A percentile compares a stretch with the other conserved stretches of the same genome.
Evolutionary conservation across 2,888 invertebrate genomes (phyloP).

Genomic region (Ophion costatus): DNA sequence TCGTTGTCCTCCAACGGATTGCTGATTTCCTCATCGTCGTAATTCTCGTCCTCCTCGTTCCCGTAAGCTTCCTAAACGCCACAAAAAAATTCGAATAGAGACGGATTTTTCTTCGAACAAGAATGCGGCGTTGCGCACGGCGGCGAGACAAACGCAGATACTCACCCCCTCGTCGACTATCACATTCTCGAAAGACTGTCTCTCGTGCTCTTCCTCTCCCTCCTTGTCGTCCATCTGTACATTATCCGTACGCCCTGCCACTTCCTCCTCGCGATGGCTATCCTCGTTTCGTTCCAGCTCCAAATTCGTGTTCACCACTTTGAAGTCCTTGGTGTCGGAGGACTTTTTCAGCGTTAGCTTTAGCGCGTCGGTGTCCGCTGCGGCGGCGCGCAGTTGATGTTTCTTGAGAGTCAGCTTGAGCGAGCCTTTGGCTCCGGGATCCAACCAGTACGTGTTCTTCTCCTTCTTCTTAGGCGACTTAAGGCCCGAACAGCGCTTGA

Average conservation of each 20-base stretch:
- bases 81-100: neutral
- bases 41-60: conserved; percentile 64
- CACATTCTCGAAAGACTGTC: conserved; percentile 79
- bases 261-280: conserved; percentile 71
- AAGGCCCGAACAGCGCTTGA: conserved; percentile 76
- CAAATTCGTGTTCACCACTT: conserved; percentile 77
- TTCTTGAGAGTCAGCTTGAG: conserved; percentile 80
- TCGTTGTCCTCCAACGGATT: conserved; percentile 79
- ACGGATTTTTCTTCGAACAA: neutral
- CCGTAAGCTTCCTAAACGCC: conserved; percentile 56
- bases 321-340: conserved; percentile 76
- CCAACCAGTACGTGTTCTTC: conserved; percentile 77
- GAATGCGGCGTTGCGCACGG: no score
- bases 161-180: conserved; percentile 79
- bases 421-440: conserved; percentile 77
- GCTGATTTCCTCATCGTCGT: conserved; percentile 73
- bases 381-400: conserved; percentile 68
- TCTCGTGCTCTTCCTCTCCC: conserved; percentile 74
- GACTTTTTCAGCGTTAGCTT: conserved; percentile 80
- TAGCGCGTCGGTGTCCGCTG: conserved; percentile 73
- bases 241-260: conserved; percentile 77
- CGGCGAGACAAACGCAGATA: neutral
- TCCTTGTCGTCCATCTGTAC: conserved; percentile 76
- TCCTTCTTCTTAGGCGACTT: conserved; percentile 73
- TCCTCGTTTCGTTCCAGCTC: conserved; percentile 66